phyloP scores from a whole-genome alignment of 2,113 vertebrate species.

The Myotis lucifugus region DNA sequence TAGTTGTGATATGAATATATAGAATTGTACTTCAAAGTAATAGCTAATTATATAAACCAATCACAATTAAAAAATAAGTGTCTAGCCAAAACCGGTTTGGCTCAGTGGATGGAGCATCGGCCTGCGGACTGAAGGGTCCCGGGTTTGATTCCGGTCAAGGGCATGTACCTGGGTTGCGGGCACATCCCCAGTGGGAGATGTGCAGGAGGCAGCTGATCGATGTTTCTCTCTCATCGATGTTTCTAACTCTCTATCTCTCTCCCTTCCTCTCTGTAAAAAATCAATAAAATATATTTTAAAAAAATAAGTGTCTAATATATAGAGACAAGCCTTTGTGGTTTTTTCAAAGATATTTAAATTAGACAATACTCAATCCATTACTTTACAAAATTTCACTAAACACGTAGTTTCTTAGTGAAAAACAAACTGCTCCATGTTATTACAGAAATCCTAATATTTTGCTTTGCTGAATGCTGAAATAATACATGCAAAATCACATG shows the following conservation, averaged over 20 bases:
- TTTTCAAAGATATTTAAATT: conserved; percentile 24
- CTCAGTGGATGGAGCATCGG: no score
- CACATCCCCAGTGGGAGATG: no score
- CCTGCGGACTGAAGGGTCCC: no score
- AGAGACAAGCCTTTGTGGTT: background rate
- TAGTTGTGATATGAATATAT: background rate
- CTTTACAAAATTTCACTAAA: background rate
- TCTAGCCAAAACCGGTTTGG: no score
- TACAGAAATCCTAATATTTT: background rate
- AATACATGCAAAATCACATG: background rate
- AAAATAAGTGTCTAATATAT: background rate
- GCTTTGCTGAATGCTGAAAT: background rate
- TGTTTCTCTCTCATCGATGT: no score
- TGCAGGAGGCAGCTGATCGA: no score
- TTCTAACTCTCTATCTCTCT: no score
- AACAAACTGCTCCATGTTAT: background rate
- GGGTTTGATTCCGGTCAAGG: no score
- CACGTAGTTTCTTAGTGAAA: background rate
- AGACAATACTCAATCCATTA: background rate
- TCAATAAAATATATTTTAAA: no score
- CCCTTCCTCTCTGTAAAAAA: no score
- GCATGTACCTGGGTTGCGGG: no score
- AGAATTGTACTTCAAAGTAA: background rate
- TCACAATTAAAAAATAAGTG: conserved; percentile 10
- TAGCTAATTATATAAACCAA: background rate